Evolutionary conservation across 1,140 invertebrate species (phyloP).

Genomic region (Drosophila sproati): DNA sequence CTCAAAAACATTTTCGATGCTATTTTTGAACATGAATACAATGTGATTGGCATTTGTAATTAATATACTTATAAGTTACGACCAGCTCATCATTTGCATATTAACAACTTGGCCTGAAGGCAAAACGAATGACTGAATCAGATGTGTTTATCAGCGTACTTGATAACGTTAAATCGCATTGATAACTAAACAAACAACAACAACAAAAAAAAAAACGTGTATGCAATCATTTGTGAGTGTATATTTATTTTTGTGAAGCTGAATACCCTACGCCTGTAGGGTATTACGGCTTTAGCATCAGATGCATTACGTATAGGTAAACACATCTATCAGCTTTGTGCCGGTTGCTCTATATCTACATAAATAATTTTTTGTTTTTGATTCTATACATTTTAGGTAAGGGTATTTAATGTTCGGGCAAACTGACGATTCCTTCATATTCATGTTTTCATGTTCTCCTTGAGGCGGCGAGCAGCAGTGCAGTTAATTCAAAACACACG

Average conservation of each 20-base stretch:
- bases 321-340: too few relatives aligned
- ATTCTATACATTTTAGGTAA: too few relatives aligned
- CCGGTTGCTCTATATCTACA: too few relatives aligned
- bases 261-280: too few relatives aligned
- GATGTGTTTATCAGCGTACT: neutral
- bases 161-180: conserved; percentile 32
- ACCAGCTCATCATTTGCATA: conserved; percentile 31
- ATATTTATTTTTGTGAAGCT: neutral
- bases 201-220: too few relatives aligned
- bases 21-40: conserved; percentile 34
- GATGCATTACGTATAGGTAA: too few relatives aligned
- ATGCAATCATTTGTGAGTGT: too few relatives aligned
- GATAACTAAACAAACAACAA: neutral
- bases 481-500: conserved; percentile 20
- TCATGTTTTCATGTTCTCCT: conserved; percentile 29
- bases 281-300: neutral
- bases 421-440: neutral
- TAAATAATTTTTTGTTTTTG: too few relatives aligned
- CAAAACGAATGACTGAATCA: conserved; percentile 3
- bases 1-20: neutral
- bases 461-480: conserved; percentile 12
- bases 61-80: conserved; percentile 4
- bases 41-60: conserved; percentile 14
- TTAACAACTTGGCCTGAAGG: conserved; percentile 30
- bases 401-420: too few relatives aligned